A percentile compares a stretch with the other conserved stretches of the same genome.
Evolutionary conservation across 2,888 invertebrate genomes (phyloP).

Genomic region (Clistopyga incitator): DNA sequence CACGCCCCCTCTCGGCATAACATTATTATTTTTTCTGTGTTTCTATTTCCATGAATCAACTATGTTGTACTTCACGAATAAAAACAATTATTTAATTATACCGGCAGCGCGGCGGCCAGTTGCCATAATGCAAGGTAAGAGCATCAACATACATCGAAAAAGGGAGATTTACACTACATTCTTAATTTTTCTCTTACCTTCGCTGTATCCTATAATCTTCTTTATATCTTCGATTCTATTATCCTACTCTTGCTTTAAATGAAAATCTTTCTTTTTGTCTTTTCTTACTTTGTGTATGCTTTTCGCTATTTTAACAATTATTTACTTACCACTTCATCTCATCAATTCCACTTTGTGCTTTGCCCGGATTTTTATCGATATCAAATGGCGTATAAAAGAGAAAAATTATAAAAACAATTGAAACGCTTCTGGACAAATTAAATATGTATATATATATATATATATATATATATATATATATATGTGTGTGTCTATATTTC

Average conservation of each 20-base stretch:
- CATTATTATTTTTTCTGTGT: constrained; percentile 69
- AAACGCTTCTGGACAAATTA: neutral
- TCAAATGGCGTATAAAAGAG: constrained; percentile 17
- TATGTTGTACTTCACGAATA: constrained; percentile 82
- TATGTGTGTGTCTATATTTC: no score
- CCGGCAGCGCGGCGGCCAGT: constrained; percentile 85
- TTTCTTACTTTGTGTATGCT: constrained; percentile 61
- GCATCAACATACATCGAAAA: constrained; percentile 83
- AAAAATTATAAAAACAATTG: constrained; percentile 3
- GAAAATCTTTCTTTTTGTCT: constrained; percentile 53
- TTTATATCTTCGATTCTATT: constrained; percentile 53
- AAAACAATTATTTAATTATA: constrained; percentile 84
- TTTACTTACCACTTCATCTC: constrained; percentile 57
- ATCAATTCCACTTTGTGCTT: constrained; percentile 59
- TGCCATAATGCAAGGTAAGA: constrained; percentile 84
- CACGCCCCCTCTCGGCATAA: constrained; percentile 66
- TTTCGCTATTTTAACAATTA: constrained; percentile 57
- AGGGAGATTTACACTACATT: constrained; percentile 82
- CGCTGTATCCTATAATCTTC: constrained; percentile 67
- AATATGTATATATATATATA: no score
- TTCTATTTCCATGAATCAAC: constrained; percentile 75
- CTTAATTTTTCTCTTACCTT: constrained; percentile 77
- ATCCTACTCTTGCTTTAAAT: constrained; percentile 62
- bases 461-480: no score
- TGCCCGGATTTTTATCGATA: constrained; percentile 43